Evolutionary conservation across 2,888 invertebrate species (phyloP), one percentile per base, ranked within the genome.

Genomic region (Helicoverpa assulta): DNA sequence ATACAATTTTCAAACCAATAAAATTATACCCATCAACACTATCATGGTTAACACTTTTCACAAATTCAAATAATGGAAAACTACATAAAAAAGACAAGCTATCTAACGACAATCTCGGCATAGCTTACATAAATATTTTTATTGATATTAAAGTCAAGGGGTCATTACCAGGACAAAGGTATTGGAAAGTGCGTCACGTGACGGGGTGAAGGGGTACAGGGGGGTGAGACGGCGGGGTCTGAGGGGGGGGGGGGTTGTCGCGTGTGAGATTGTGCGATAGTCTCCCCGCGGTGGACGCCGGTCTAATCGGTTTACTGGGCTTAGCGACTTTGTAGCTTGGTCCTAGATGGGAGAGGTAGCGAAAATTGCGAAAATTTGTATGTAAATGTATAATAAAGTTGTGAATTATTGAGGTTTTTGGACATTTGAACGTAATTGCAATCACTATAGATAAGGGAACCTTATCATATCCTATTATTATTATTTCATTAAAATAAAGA

Each of bases 291-390:
- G 83, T 88, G 89, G 89, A 85, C 89, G 88, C 82, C 87, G 85
- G 55, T 88, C 89, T 94, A 94, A 94, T 94, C 94, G 94, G 93
- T 94, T 94, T 94, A 94, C 92, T 91, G 89, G 89, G 89, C 90
- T 89, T 87, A 85, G 85, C 82, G 86, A 85, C 85, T 88, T 87
- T 86, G 87, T 74, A 59, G 84, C 67, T 61, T 82, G 87, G 82
- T 53, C 4, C 63, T 80, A 81, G 84, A 0, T 19, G 67, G n/a
- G 29, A 64, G 78, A 72, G 67, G 50, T 26, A 76, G 82, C 83
- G 78, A 62, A 52, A 57, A 10, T 33, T 19, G 76, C 69, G 70
- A 37, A 29, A 29, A 19, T 1, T 2, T 5, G 1, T 1, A 8
- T 40, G 1, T 14, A 14, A 2, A 7, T 37, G 1, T 10, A 10